Base-by-base conservation (phyloP, 2,797 vertebrate species). In the Strix occidentalis region DNA sequence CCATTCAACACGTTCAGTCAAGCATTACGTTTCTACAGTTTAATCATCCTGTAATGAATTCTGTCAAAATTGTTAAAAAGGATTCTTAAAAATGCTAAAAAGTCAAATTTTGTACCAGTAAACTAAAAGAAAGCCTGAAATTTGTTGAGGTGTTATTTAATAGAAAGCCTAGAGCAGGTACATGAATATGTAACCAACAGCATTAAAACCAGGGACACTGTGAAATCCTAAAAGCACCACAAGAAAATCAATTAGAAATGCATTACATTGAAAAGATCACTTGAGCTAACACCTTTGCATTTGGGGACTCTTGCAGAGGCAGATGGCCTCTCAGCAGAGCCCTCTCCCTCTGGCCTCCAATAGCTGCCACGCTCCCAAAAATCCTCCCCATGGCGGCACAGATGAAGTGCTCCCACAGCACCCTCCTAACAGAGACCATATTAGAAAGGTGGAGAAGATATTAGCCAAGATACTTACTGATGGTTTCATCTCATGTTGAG, bases 51-150 rank as follows among this genome's bases (percentile, higher is more conserved):
- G 43, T 72, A 78, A 91, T 69, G 79, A 81, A 93, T 72, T 93
- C 72, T 76, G 63, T 61, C 50, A 69, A 76, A 93, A 86, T 31
- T 61, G 54, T 75, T 91, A 9, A 69, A 93, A 82, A 70, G 14
- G 33, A 69, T 86, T 88, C 80, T 84, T 82, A 9, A 86, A 94
- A 94, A 79, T 26, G 25, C 65, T 88, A 54, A 58, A 48, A 96
- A 95, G 53, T 64, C 76, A 86, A 50, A 86, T 66, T 84, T 6
- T 1, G 61, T 45, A 78, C 26, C 20, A 61, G 10, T 69, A 81
- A 75, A 65, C 53, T 16, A 71, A 86, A 86, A 90, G 41, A 81
- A 82, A 90, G 37, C 13, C 61, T 88, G 41, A 51, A 93, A 78
- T 41, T 41, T 88, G 43, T 69, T 90, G 85, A 78, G 61, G 41